Percentiles rank a stretch among this genome's conserved stretches.
Conservation (phyloP, 2,113 vertebrate species). For the Poeciliopsis occidentalis region DNA sequence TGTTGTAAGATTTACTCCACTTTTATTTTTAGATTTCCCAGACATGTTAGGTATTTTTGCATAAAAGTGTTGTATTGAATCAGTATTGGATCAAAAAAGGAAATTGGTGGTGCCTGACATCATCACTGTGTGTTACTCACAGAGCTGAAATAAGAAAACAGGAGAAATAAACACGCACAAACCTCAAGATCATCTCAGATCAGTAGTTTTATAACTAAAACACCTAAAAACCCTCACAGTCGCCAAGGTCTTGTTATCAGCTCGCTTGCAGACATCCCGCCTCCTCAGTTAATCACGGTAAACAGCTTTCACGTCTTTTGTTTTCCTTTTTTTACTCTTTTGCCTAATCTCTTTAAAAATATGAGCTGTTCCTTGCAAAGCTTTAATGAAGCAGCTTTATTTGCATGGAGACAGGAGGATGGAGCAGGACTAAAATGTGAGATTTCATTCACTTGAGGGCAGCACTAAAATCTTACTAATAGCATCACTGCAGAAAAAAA, state of each 20-base stretch:
- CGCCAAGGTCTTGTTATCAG: conserved; percentile 42
- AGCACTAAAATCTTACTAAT: conserved; percentile 27
- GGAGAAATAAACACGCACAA: conserved; percentile 1
- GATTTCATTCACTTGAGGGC: conserved; percentile 25
- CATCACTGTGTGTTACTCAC: background rate
- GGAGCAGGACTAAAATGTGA: conserved; percentile 3
- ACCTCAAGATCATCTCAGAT: conserved; percentile 6
- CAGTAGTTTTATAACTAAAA: conserved; percentile 16
- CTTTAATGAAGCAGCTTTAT: conserved; percentile 13
- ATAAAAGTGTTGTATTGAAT: too few species aligned
- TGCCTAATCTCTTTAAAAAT: conserved; percentile 23
- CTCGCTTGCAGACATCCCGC: conserved; percentile 37
- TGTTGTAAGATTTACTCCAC: too few species aligned
- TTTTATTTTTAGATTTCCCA: too few species aligned
- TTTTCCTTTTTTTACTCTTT: conserved; percentile 27
- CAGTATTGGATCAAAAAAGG: too few species aligned
- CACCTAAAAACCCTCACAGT: conserved; percentile 11
- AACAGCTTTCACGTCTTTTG: conserved; percentile 31
- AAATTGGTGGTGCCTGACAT: too few species aligned
- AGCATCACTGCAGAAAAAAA: conserved; percentile 26
- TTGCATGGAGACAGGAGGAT: conserved; percentile 1
- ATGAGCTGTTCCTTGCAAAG: conserved; percentile 1
- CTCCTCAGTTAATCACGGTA: conserved; percentile 49
- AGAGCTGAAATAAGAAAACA: background rate
- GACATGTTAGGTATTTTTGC: too few species aligned